Percentiles rank a stretch among this genome's conserved stretches.
Conservation (phyloP, 2,888 invertebrate species). For the Eumacrocentrus americanus region DNA sequence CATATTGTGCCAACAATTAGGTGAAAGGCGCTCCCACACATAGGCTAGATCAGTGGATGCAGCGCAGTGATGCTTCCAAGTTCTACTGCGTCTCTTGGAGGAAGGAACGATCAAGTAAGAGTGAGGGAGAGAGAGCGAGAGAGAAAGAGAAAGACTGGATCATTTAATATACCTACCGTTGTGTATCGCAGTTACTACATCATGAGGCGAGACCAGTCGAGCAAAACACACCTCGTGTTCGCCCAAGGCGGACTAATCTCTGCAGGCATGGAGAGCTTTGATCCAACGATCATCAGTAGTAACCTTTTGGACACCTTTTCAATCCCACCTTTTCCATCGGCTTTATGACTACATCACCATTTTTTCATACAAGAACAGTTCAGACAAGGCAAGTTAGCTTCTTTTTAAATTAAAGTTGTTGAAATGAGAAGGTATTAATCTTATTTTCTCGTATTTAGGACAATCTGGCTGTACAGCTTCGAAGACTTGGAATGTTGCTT, state of each 20-base stretch:
- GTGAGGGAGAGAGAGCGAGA: constrained; percentile 16
- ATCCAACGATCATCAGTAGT: constrained; percentile 42
- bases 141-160: constrained; percentile 40
- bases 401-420: no score
- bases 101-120: no score
- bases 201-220: constrained; percentile 38
- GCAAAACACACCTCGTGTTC: constrained; percentile 49
- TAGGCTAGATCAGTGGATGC: no score
- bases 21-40: constrained; percentile 62
- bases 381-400: no score
- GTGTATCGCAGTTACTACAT: constrained; percentile 36
- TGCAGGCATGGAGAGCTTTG: no score
- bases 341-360: no score
- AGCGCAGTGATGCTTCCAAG: constrained; percentile 1
- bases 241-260: constrained; percentile 43
- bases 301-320: constrained; percentile 47
- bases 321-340: constrained; percentile 41
- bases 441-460: no score
- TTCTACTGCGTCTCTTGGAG: constrained; percentile 3
- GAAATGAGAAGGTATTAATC: no score
- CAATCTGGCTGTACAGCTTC: no score
- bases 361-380: no score
- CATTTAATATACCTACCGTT: constrained; percentile 53
- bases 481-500: no score
- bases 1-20: constrained; percentile 62